Base-by-base conservation (phyloP, 1,140 invertebrate genomes). In the Medauroidea extradentata region DNA sequence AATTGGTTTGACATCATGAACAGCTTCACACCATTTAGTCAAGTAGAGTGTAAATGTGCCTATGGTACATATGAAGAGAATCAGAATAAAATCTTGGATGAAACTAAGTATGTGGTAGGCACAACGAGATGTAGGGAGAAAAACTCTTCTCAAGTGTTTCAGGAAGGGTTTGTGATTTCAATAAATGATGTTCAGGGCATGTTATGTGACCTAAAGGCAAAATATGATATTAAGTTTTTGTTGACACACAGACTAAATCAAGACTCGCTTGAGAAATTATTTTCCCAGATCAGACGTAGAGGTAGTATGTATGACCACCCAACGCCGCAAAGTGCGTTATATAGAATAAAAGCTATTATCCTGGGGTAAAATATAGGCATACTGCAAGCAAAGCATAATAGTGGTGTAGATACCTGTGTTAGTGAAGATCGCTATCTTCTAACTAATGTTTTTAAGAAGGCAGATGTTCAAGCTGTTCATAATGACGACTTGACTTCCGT, bases 281-380 rank as follows among this genome's bases (percentile, higher is more conserved):
- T 34, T 34, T 34, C 29, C 29, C 29, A 34, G 29, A 34, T 34
- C 4, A 34, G 29, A 34, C 4, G 29, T 34, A 4, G 29, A 34
- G 4, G 29, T 34, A 11, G 29, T 34, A 34, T 34, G 29, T 34
- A 34, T 34, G 29, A 34, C 29, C 29, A 34, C 11, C 29, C 29
- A 34, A 34, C 29, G 11, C 29, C 29, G 29, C 29, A 7, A 34
- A 34, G 29, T 34, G 29, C 29, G 4, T 34, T 34, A 34, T 11
- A 34, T 7, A 34, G 29, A 34, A 34, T 34, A 34, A 34, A 34
- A 11, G 29, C 29, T 11, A 34, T 34, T 7, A 34, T 34, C 27
- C 53, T 64, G 42, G 63, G 64, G n/a, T 63, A 61, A 59, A 65
- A 65, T 54, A 56, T 60, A 9, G 63, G 59, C 27, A 38, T 61